Percentiles rank a stretch among this genome's conserved stretches.
phyloP scores from a whole-genome alignment of 2,113 vertebrate species.

The Fulica atra region DNA sequence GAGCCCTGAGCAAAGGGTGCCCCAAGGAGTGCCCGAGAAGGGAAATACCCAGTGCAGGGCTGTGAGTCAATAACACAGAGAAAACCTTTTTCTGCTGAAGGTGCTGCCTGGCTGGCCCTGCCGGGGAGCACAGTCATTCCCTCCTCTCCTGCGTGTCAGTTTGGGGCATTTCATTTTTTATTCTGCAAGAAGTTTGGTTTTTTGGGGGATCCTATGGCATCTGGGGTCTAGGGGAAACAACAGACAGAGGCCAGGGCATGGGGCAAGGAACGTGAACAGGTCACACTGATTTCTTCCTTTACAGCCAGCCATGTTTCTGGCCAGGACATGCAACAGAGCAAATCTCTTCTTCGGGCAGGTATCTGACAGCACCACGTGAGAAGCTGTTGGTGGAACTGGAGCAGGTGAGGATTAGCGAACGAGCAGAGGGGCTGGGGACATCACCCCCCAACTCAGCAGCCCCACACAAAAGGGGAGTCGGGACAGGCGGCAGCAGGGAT shows the following conservation, averaged over 20 bases:
- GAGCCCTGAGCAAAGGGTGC: not conserved
- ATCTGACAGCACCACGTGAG: not conserved
- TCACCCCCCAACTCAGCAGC: not conserved
- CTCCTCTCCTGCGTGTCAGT: not conserved
- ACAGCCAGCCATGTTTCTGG: not conserved
- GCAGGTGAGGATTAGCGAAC: not conserved
- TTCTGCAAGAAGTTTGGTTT: not conserved
- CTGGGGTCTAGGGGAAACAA: not conserved
- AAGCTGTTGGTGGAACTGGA: accelerated
- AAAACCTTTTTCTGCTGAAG: not conserved
- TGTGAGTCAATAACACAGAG: not conserved
- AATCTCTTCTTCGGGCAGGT: not conserved
- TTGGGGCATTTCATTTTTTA: not conserved
- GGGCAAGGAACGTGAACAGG: not conserved
- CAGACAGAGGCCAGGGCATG: not conserved
- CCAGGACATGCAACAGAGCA: not conserved
- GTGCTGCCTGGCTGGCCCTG: not conserved
- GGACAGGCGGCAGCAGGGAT: not conserved
- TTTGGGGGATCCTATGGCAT: not conserved
- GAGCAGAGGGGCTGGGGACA: not conserved
- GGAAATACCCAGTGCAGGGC: not conserved
- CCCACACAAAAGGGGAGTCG: not conserved
- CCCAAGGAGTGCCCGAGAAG: accelerated
- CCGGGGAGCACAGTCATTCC: not conserved
- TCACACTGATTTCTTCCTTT: not conserved